Evolutionary conservation across 2,888 invertebrate genomes (phyloP).

Genomic region (Macaria liturata): DNA sequence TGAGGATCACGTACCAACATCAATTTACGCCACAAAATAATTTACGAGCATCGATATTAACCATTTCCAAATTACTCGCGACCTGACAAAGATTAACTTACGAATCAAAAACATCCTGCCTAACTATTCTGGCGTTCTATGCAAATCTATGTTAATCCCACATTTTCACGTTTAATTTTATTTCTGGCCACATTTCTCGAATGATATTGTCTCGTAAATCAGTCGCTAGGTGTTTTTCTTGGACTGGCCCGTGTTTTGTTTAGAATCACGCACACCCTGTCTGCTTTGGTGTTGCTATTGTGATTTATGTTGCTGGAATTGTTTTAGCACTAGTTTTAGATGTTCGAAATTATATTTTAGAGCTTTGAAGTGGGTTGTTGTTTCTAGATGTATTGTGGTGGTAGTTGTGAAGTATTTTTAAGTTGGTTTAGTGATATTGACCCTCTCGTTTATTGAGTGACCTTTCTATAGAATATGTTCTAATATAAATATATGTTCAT

Average conservation of each 20-base stretch:
- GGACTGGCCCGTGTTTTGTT: slow-evolving; percentile 77
- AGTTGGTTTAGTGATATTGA: no score
- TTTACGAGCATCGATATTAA: slow-evolving; percentile 14
- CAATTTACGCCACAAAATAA: neutral
- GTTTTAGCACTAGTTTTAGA: slow-evolving; percentile 54
- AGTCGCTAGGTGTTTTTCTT: slow-evolving; percentile 79
- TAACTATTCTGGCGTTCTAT: slow-evolving; percentile 41
- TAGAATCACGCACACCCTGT: slow-evolving; percentile 80
- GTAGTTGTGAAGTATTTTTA: no score
- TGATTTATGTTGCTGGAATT: slow-evolving; percentile 72
- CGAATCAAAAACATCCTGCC: slow-evolving; percentile 29
- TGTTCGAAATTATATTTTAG: slow-evolving; percentile 37
- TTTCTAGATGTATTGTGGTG: neutral
- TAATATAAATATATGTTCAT: no score
- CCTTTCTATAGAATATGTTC: no score
- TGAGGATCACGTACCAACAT: no score
- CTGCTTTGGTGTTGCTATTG: slow-evolving; percentile 60
- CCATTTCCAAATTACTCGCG: slow-evolving; percentile 11
- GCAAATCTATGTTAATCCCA: slow-evolving; percentile 67
- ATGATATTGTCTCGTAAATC: slow-evolving; percentile 81
- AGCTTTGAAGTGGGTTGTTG: slow-evolving; percentile 35
- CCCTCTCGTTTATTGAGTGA: no score
- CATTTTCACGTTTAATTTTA: slow-evolving; percentile 73
- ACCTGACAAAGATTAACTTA: slow-evolving; percentile 17
- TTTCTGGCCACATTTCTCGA: slow-evolving; percentile 75